Conservation (phyloP, 2,888 invertebrate species). For the Drosophila lacicola region DNA sequence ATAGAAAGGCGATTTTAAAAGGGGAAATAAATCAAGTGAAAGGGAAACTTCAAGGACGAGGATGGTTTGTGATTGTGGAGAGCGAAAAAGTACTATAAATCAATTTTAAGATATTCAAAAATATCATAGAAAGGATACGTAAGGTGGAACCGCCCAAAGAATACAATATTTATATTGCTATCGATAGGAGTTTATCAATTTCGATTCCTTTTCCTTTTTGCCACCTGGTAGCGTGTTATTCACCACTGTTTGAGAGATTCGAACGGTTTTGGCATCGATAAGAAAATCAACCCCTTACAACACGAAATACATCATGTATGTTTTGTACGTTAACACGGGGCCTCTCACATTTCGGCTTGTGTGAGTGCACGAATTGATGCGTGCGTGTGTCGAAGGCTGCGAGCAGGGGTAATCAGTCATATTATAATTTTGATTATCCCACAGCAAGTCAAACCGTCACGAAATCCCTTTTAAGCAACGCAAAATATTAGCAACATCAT, state of each 20-base stretch:
- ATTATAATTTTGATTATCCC: constrained; percentile 85
- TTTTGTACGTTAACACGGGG: constrained; percentile 46
- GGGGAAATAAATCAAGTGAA: background rate
- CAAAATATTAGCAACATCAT: constrained; percentile 61
- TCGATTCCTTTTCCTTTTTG: background rate
- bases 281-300: constrained; percentile 47
- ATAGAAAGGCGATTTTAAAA: background rate
- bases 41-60: background rate
- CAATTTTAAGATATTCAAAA: no score
- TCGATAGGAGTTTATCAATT: constrained; percentile 2
- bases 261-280: constrained; percentile 15
- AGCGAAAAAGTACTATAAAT: background rate
- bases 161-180: background rate
- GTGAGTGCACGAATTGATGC: constrained; percentile 37
- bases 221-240: background rate
- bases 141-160: no score
- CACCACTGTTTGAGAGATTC: constrained; percentile 25
- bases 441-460: constrained; percentile 84
- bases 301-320: constrained; percentile 41
- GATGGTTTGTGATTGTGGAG: background rate
- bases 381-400: constrained; percentile 54
- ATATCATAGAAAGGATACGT: no score
- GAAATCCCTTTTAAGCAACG: constrained; percentile 72
- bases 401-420: constrained; percentile 83
- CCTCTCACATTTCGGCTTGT: constrained; percentile 11